Evolutionary conservation across 2,888 invertebrate genomes (phyloP).

Genomic region (Hypselothyrea guttata): DNA sequence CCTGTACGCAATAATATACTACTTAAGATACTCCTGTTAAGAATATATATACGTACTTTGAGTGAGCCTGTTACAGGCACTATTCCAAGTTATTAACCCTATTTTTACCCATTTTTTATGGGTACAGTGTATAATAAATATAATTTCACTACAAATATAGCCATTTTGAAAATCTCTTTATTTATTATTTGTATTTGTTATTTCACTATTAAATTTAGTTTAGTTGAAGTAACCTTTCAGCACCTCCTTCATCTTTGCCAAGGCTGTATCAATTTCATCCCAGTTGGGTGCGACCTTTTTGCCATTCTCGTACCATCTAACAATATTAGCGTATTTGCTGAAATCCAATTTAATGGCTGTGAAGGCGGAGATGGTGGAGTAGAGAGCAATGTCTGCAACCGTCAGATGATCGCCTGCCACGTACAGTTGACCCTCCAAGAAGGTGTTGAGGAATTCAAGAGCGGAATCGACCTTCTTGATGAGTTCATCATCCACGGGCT

Average conservation of each 20-base stretch:
- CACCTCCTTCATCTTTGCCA: constrained; percentile 82
- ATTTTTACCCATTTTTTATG: background rate
- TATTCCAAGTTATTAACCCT: background rate
- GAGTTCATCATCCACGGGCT: constrained; percentile 86
- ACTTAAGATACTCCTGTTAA: too few relatives aligned
- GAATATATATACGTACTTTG: too few relatives aligned
- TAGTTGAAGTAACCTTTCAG: background rate
- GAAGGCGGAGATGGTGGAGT: constrained; percentile 87
- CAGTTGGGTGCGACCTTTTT: constrained; percentile 85
- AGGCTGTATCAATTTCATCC: constrained; percentile 84
- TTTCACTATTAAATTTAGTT: background rate
- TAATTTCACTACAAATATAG: too few relatives aligned
- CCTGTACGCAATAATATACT: too few relatives aligned
- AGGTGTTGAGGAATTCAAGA: constrained; percentile 86
- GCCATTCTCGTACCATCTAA: constrained; percentile 85
- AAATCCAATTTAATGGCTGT: constrained; percentile 87
- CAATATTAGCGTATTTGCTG: constrained; percentile 86
- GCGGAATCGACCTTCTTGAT: constrained; percentile 86
- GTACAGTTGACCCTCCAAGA: constrained; percentile 87
- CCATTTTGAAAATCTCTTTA: too few relatives aligned
- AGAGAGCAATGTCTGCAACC: constrained; percentile 88
- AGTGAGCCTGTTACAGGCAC: too few relatives aligned
- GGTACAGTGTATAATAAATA: too few relatives aligned
- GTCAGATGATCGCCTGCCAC: constrained; percentile 89
- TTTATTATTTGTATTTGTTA: too few relatives aligned